Evolutionary conservation across 2,113 vertebrate species (phyloP).

Genomic region (Zosterops borbonicus): DNA sequence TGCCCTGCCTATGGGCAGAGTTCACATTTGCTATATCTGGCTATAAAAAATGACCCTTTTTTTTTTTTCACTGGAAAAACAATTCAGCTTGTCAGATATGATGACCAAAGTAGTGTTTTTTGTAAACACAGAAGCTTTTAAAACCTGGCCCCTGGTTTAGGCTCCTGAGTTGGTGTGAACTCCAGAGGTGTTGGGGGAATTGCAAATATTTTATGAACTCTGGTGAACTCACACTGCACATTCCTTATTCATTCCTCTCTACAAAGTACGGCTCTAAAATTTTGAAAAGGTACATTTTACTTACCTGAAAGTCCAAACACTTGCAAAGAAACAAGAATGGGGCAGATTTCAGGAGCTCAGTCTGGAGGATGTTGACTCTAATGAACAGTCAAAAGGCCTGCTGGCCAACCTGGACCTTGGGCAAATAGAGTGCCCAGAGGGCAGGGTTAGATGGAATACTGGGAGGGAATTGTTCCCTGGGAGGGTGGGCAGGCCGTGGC

Average conservation of each 20-base stretch:
- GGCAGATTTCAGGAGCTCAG: not conserved
- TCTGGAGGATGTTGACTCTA: not conserved
- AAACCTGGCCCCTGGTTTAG: not conserved
- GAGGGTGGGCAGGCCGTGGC: not conserved
- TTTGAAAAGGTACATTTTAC: not conserved
- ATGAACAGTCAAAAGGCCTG: not conserved
- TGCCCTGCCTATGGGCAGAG: not conserved
- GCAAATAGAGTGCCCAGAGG: not conserved
- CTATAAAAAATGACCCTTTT: not conserved
- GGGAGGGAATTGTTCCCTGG: fast-evolving
- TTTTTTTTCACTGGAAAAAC: not conserved
- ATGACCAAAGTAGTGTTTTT: not conserved
- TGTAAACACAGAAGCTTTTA: not conserved
- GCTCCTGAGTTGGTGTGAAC: not conserved
- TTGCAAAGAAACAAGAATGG: not conserved
- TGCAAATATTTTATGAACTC: not conserved
- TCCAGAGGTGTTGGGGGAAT: not conserved
- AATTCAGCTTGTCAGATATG: not conserved
- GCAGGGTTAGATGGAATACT: not conserved
- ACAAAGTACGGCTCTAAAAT: not conserved
- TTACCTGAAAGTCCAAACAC: not conserved
- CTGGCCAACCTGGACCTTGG: not conserved
- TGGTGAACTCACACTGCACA: not conserved
- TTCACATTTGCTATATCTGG: not conserved
- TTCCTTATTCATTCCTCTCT: not conserved